Conservation (phyloP, 2,113 vertebrate genomes). For the Notiomystis cincta region DNA sequence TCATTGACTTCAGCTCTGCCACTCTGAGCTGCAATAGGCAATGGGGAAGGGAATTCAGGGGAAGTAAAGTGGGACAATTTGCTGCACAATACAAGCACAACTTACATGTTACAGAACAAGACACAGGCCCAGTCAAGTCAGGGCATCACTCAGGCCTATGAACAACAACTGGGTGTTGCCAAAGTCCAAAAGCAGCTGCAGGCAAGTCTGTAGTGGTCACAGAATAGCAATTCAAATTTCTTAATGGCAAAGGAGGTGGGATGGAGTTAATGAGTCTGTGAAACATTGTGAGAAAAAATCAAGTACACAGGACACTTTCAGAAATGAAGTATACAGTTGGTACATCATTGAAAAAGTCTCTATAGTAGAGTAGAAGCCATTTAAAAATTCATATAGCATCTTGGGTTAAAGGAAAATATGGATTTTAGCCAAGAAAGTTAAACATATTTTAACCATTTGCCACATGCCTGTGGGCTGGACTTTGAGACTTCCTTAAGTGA, state of each 20-base stretch:
- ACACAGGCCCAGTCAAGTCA: constrained; percentile 28
- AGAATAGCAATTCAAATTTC: neutral
- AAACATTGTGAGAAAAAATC: neutral
- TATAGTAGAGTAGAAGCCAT: neutral
- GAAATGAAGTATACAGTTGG: neutral
- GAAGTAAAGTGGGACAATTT: neutral
- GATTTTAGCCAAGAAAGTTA: neutral
- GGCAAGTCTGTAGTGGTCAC: neutral
- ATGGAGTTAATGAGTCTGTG: neutral
- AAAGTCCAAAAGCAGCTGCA: neutral
- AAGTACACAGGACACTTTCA: neutral
- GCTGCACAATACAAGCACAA: neutral
- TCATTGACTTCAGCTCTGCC: neutral
- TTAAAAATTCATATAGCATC: neutral
- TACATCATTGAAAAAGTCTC: neutral
- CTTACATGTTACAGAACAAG: neutral
- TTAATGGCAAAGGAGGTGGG: neutral
- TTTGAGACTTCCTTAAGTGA: neutral
- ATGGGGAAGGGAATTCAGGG: neutral
- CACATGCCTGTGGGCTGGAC: neutral
- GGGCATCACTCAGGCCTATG: neutral
- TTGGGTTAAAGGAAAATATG: neutral
- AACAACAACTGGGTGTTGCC: neutral
- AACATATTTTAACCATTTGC: neutral
- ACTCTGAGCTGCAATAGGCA: neutral